Evolutionary conservation across 2,113 vertebrate species (phyloP).

Genomic region (Octodon degus): DNA sequence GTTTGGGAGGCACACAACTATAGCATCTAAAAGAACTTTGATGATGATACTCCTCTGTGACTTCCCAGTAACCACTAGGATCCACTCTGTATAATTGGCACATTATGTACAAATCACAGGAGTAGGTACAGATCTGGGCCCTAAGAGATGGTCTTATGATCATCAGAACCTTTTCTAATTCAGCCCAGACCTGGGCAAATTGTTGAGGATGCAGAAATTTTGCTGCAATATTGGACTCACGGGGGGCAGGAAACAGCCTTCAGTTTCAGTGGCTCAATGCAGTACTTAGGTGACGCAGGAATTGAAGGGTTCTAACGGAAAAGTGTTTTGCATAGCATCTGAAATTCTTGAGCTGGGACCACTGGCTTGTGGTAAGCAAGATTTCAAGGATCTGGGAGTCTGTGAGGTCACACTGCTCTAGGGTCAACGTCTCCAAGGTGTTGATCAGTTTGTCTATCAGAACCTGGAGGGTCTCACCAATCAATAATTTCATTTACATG

Average conservation of each 20-base stretch:
- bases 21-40: neutral
- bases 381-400: neutral
- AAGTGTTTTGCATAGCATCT: neutral
- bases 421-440: neutral
- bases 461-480: neutral
- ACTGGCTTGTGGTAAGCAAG: neutral
- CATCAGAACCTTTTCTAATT: neutral
- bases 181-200: neutral
- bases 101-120: neutral
- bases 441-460: neutral
- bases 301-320: neutral
- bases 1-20: neutral
- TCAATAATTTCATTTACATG: neutral
- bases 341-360: neutral
- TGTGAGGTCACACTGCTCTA: neutral
- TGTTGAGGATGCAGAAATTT: neutral
- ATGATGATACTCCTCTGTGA: neutral
- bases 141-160: neutral
- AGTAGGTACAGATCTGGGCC: neutral
- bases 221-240: neutral
- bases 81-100: neutral
- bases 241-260: neutral
- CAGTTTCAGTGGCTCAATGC: fast-evolving
- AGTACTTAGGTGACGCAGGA: neutral
- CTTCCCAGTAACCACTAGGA: neutral